A percentile compares a stretch with the other conserved stretches of the same genome.
phyloP scores from a whole-genome alignment of 2,113 vertebrate species.

The Gnathonemus longibarbis region DNA sequence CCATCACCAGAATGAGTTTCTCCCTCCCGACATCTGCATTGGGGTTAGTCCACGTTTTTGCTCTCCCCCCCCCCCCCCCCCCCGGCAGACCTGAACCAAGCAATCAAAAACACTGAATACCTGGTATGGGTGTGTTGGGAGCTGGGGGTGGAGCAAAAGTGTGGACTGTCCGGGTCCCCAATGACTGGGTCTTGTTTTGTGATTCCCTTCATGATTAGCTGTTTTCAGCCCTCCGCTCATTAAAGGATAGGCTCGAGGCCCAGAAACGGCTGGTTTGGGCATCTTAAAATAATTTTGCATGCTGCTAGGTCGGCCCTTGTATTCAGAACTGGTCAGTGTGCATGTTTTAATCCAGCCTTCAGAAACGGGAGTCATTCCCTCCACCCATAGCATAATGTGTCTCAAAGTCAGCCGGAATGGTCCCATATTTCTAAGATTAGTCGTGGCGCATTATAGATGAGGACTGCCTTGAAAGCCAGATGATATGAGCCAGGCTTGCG shows the following conservation, averaged over 20 bases:
- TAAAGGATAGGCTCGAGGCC: background rate
- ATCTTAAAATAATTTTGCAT: background rate
- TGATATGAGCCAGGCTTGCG: background rate
- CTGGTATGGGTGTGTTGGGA: background rate
- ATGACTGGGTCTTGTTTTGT: background rate
- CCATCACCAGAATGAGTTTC: background rate
- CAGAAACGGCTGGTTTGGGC: background rate
- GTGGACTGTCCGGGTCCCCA: background rate
- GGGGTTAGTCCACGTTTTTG: background rate
- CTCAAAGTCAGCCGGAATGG: background rate
- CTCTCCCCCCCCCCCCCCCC: background rate
- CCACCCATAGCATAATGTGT: background rate
- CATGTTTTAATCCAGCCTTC: background rate
- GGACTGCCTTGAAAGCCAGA: too few relatives aligned
- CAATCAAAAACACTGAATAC: background rate
- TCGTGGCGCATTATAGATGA: background rate
- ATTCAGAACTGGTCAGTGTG: background rate
- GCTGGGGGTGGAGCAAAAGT: background rate
- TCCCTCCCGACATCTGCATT: background rate
- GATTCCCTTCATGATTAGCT: background rate
- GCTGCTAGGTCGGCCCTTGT: background rate
- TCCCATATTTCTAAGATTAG: background rate
- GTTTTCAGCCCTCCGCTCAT: background rate
- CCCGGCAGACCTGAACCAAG: background rate
- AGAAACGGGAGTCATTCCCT: background rate